Evolutionary conservation across 1,140 invertebrate species (phyloP).

Genomic region (Drosophila baimaii): DNA sequence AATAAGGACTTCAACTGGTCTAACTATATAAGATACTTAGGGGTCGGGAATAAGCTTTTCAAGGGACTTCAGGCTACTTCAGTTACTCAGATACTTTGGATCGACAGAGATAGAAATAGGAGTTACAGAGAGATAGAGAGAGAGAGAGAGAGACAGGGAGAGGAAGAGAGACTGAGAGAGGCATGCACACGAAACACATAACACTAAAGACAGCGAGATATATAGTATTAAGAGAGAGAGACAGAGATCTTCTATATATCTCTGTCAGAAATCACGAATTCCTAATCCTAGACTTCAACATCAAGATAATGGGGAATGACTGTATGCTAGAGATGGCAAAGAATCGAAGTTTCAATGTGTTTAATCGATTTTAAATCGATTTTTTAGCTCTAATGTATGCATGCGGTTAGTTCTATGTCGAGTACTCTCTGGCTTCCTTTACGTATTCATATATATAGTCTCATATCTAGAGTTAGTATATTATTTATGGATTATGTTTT

Average conservation of each 20-base stretch:
- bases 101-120: conserved; percentile 5
- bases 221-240: conserved; percentile 2
- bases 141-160: background rate
- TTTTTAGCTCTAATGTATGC: conserved; percentile 24
- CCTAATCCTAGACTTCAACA: conserved; percentile 15
- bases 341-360: no score
- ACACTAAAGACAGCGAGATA: conserved; percentile 20
- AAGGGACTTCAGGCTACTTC: conserved; percentile 20
- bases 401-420: conserved; percentile 47
- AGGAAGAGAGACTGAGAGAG: conserved; percentile 8
- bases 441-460: conserved; percentile 12
- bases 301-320: conserved; percentile 3
- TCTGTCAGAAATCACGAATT: background rate
- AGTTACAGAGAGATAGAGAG: background rate
- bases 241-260: conserved; percentile 11
- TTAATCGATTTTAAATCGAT: background rate
- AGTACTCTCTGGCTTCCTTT: conserved; percentile 6
- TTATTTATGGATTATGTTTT: conserved; percentile 39
- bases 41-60: background rate
- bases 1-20: conserved; percentile 37
- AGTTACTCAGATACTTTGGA: conserved; percentile 1
- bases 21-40: conserved; percentile 49
- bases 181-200: conserved; percentile 59
- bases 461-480: conserved; percentile 14
- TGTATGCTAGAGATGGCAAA: background rate